phyloP scores from a whole-genome alignment of 2,113 vertebrate species.

The Amphilophus citrinellus region DNA sequence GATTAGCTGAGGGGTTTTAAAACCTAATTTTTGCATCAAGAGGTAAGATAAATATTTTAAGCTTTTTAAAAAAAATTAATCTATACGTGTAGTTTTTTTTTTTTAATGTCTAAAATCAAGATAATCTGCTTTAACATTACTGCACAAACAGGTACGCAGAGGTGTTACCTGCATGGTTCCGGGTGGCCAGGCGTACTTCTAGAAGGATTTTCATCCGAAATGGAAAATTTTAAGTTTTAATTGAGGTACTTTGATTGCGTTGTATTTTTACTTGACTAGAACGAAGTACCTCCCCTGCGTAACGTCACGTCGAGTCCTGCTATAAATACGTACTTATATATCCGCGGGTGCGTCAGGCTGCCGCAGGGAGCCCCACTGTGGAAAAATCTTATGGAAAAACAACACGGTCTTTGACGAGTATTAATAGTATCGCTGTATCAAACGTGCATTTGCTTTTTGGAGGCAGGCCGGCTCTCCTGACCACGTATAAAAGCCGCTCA shows the following conservation, averaged over 20 bases:
- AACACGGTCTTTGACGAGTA: background rate
- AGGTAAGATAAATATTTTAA: too few relatives aligned
- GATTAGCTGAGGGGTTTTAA: too few relatives aligned
- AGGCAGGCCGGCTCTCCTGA: conserved; percentile 22
- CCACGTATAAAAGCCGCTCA: conserved; percentile 18
- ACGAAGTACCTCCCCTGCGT: background rate
- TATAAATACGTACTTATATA: background rate
- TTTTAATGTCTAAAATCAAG: too few relatives aligned
- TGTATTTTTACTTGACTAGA: background rate
- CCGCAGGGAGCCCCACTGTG: background rate
- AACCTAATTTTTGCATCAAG: too few relatives aligned
- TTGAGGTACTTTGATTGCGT: background rate
- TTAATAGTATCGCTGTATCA: background rate
- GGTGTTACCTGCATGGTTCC: too few relatives aligned
- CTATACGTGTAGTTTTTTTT: too few relatives aligned
- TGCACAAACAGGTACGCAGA: too few relatives aligned
- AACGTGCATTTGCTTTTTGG: conserved; percentile 2
- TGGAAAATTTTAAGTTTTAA: background rate
- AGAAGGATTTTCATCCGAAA: too few relatives aligned
- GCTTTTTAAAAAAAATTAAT: too few relatives aligned
- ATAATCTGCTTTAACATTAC: too few relatives aligned
- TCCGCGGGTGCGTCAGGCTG: background rate
- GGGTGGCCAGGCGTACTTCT: too few relatives aligned
- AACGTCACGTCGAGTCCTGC: background rate
- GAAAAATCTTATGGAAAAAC: conserved; percentile 41